Conservation (phyloP, 2,888 invertebrate genomes). For the Dermolepida albohirtum region DNA sequence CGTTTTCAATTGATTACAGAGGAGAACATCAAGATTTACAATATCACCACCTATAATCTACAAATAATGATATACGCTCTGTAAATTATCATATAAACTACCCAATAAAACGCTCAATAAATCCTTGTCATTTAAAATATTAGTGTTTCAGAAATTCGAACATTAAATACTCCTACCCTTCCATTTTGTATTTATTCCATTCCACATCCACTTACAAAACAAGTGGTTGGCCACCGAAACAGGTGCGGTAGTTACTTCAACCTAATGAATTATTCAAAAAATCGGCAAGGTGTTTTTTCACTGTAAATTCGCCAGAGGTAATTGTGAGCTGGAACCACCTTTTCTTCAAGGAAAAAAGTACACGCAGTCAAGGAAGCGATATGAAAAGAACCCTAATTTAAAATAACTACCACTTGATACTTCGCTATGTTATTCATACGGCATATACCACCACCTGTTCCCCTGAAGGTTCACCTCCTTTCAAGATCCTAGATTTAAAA, state of each 20-base stretch:
- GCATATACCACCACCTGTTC: constrained; percentile 19
- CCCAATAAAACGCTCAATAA: too few relatives aligned
- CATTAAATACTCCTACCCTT: too few relatives aligned
- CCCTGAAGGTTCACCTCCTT: constrained; percentile 14
- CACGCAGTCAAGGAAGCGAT: background rate
- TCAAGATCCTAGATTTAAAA: constrained; percentile 21
- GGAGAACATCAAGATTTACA: too few relatives aligned
- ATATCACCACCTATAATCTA: too few relatives aligned
- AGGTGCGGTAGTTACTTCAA: constrained; percentile 8
- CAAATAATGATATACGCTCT: too few relatives aligned
- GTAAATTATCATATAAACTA: too few relatives aligned
- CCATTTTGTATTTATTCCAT: too few relatives aligned
- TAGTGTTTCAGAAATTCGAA: too few relatives aligned
- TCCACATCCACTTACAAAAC: background rate
- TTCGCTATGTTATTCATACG: background rate
- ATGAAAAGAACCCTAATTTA: constrained; percentile 18
- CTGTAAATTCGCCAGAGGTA: constrained; percentile 28
- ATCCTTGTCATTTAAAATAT: too few relatives aligned
- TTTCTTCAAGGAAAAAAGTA: constrained; percentile 15
- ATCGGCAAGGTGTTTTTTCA: constrained; percentile 26
- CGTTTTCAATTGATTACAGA: too few relatives aligned
- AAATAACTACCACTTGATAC: constrained; percentile 16
- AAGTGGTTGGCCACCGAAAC: constrained; percentile 22
- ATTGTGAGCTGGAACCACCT: constrained; percentile 17
- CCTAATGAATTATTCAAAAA: constrained; percentile 32